These are phyloP conservation scores for Mungos mungo DNA, from an alignment of 2,113 vertebrate species.

Conservation along the genomic window DNA sequence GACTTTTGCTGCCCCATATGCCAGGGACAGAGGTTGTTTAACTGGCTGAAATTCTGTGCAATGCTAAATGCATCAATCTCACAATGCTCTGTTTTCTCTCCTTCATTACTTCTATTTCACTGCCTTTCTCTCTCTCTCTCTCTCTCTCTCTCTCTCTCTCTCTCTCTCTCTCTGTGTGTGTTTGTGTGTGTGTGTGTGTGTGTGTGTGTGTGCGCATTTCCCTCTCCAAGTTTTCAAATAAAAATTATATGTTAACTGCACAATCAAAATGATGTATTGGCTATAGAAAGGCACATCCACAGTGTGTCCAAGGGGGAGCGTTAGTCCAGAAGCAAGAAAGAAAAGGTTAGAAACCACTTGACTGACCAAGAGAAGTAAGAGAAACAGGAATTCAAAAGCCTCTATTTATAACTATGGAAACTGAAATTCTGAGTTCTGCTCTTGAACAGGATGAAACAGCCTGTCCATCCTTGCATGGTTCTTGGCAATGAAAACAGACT, in stretches of 20 bases:
- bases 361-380: conserved; percentile 48
- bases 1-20: not conserved
- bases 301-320: not conserved
- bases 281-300: not conserved
- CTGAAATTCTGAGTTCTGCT: conserved; percentile 19
- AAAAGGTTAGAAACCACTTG: conserved; percentile 69
- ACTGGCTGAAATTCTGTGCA: not conserved
- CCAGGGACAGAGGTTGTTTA: not conserved
- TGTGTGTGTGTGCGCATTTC: not conserved
- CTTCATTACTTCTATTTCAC: not conserved
- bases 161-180: not conserved
- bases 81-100: not conserved
- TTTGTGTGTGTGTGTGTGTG: not conserved
- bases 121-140: not conserved
- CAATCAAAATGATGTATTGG: conserved; percentile 37
- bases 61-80: not conserved
- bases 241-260: not conserved
- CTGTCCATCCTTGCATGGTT: not conserved
- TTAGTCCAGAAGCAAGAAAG: conserved; percentile 20
- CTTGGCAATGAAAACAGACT: not conserved
- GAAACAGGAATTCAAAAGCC: conserved; percentile 36
- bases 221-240: conserved; percentile 23
- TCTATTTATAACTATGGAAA: conserved; percentile 6
- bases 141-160: not conserved
- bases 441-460: not conserved